Base-by-base conservation (phyloP, 2,888 invertebrate species). In the Drosophila merina region DNA sequence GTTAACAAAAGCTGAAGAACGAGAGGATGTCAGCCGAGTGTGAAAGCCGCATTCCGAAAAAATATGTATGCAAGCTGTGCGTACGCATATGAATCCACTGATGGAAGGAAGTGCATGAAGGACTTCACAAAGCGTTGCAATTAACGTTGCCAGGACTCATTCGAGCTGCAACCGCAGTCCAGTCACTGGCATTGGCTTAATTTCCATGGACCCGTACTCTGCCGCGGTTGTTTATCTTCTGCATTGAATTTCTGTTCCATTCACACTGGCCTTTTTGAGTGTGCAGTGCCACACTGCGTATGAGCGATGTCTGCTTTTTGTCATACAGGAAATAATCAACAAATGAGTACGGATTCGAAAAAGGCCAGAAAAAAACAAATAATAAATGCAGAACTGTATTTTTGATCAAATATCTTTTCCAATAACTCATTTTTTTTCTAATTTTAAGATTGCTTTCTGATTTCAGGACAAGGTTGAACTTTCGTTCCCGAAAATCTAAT, bases 121-220 rank as follows among this genome's bases (percentile, higher is more conserved):
- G 59, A 60, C 70, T 73, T 71, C 80, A 86, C 82, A 82, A 82
- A 82, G 86, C 82, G 78, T 68, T 83, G 82, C 82, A 82, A 82
- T 86, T 82, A 82, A 82, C 82, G 82, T 83, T 66, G 76, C 80
- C 70, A 77, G 79, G 79, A 72, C 74, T 72, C 76, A 79, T 86
- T 79, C 80, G 76, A 77, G 76, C 77, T 72, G 86, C 74, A 60
- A 70, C 69, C 72, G 63, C 59, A 72, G 72, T 59, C 72, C 70
- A 70, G 70, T 76, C 80, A 81, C 73, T 77, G 86, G 84, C 77
- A 83, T 82, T 86, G 82, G 82, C 82, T 82, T 82, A 86, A 86
- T 83, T 83, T 86, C 76, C 80, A 85, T 85, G 79, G 71, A 76
- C 74, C 76, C 62, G 31, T n/a, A 40, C 48, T 55, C 33, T 47